Percentiles rank a stretch among this genome's conserved stretches.
Evolutionary conservation across 2,888 invertebrate species (phyloP).

Genomic region (Melangyna quadrimaculata): DNA sequence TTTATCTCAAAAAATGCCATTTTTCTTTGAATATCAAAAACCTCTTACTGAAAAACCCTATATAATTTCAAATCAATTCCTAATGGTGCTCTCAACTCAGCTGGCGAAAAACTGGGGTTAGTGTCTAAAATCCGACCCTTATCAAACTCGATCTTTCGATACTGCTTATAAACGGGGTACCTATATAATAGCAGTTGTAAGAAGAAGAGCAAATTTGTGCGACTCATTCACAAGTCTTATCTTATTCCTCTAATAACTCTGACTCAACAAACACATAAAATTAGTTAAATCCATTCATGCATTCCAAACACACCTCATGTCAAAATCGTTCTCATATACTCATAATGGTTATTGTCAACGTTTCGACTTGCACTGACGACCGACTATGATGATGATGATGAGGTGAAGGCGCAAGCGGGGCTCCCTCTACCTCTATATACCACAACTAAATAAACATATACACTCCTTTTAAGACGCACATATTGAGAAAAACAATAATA

Average conservation of each 20-base stretch:
- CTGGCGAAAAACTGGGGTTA: no score
- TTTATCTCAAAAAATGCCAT: no score
- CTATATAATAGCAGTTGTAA: no score
- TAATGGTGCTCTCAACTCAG: no score
- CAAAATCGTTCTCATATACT: constrained; percentile 31
- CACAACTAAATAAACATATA: neutral
- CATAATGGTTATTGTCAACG: constrained; percentile 28
- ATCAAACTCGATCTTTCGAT: no score
- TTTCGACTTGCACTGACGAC: constrained; percentile 1
- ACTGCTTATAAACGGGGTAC: no score
- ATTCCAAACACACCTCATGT: constrained; percentile 54
- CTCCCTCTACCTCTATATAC: neutral
- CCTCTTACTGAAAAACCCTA: no score
- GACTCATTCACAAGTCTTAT: neutral
- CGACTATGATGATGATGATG: no score
- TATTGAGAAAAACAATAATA: constrained; percentile 14
- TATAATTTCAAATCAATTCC: no score
- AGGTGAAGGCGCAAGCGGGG: neutral
- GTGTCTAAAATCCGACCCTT: no score
- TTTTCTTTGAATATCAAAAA: no score
- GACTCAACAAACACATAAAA: constrained; percentile 45
- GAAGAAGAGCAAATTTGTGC: neutral
- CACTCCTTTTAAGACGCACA: constrained; percentile 1
- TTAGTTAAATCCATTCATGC: constrained; percentile 56
- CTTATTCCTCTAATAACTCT: neutral